Evolutionary conservation across 2,888 invertebrate genomes (phyloP), one percentile per base, ranked within the genome.

Genomic region (Eupeodes luniger): DNA sequence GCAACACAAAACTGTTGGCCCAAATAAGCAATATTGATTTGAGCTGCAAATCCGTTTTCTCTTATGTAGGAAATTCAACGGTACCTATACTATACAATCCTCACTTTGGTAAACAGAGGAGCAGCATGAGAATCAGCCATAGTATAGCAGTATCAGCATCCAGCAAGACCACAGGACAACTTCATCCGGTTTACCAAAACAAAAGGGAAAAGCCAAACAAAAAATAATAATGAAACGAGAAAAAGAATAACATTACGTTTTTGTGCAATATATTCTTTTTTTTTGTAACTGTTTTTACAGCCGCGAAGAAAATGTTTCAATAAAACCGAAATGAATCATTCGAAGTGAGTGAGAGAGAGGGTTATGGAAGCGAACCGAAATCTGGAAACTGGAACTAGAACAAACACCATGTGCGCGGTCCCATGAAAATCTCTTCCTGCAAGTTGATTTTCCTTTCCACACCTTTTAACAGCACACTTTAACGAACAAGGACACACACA

Each of bases 11-110:
- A 82, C 78, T 62, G 59, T 64, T 83, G 75, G 79, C 83, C 79
- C 83, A 83, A 72, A 87, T 87, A 76, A 87, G 80, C 84, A 84
- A 81, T 86, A 86, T 87, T 81, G 87, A 87, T 87, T 87, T 81
- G 77, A 81, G 66, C 74, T 70, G 77, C n/a, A 84, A 87, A 77
- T 87, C 84, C 83, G 74, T 80, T 83, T 83, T 76, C 79, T 70
- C 83, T 79, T 83, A 87, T 83, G 57, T 49, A 40, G 10, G 11
- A 69, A 27, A 27, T 27, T 27, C 64, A 44, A 14, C 9, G 14
- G 49, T 67, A 16, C 14, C 44, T 55, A 36, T 47, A 27, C 27
- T 27, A 27, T 9, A n/a, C 36, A 6, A 5, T 14, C 1, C 14
- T 10, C 5, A 11, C 34, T 2, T 59, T 59, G 34, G 36, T 27